A percentile compares a stretch with the other conserved stretches of the same genome.
These are phyloP conservation scores for Sorex maritimensis DNA, from an alignment of 2,797 vertebrate species.

Conservation along the genomic window DNA sequence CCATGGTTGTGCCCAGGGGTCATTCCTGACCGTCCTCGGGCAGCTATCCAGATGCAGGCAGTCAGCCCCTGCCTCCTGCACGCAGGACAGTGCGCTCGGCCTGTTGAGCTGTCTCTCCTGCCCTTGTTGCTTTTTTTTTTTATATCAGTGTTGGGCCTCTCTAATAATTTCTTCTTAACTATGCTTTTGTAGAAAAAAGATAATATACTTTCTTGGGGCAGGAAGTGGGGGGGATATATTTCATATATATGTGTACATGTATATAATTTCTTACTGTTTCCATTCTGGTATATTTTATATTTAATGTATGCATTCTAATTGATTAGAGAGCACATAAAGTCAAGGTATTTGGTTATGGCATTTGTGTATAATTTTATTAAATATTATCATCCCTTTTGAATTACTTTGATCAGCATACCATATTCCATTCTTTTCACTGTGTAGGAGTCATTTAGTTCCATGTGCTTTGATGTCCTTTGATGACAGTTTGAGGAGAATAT, in stretches of 20 bases:
- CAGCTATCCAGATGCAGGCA: too few species aligned
- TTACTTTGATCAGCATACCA: background rate
- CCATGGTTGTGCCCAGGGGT: too few species aligned
- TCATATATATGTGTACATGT: background rate
- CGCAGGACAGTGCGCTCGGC: too few species aligned
- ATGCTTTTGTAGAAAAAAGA: background rate
- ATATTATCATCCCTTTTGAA: background rate
- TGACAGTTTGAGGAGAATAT: slow-evolving; percentile 10
- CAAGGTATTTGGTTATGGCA: slow-evolving; percentile 36
- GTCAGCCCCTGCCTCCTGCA: too few species aligned
- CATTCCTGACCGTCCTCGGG: too few species aligned
- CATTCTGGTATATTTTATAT: slow-evolving; percentile 13
- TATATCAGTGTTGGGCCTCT: slow-evolving; percentile 13
- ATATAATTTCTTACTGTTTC: background rate
- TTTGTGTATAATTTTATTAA: slow-evolving; percentile 20
- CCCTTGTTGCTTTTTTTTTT: background rate
- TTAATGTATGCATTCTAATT: slow-evolving; percentile 30
- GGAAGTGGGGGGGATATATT: background rate
- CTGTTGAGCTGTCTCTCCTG: too few species aligned
- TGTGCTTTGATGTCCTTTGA: background rate
- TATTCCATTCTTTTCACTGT: background rate
- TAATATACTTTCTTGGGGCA: background rate
- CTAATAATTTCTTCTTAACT: slow-evolving; percentile 13
- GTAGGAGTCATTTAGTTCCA: background rate
- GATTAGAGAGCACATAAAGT: background rate